Percentiles rank a stretch among this genome's conserved stretches.
These are phyloP conservation scores for Oxyruncus cristatus DNA, from an alignment of 2,113 vertebrate genomes.

Conservation along the genomic window DNA sequence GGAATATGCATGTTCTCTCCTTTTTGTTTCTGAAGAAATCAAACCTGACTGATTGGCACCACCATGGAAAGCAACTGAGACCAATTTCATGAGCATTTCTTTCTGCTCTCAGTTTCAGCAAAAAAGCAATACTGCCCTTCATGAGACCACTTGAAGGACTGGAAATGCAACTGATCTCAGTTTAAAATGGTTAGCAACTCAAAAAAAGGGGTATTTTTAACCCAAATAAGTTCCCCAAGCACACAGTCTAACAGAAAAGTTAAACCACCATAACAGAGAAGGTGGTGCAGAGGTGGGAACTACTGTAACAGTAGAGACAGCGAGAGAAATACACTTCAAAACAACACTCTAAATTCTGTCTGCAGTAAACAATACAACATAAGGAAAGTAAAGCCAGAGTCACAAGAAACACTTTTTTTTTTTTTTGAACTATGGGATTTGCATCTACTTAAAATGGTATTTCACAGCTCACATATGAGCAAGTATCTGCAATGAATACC, in stretches of 20 bases:
- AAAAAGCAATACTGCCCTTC: neutral
- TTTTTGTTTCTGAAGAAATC: neutral
- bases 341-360: neutral
- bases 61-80: neutral
- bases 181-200: neutral
- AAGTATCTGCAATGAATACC: neutral
- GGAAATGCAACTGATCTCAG: neutral
- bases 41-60: neutral
- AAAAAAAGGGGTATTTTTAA: neutral
- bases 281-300: neutral
- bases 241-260: neutral
- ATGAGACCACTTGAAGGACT: neutral
- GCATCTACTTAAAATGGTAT: neutral
- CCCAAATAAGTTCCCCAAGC: neutral
- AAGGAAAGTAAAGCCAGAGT: neutral
- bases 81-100: neutral
- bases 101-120: neutral
- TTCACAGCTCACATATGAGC: neutral
- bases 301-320: neutral
- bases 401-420: neutral
- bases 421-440: neutral
- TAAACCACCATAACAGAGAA: neutral
- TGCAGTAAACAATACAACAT: neutral
- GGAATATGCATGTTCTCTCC: neutral
- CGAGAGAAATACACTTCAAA: neutral